phyloP scores from a whole-genome alignment of 2,113 vertebrate genomes.

The Solea senegalensis region DNA sequence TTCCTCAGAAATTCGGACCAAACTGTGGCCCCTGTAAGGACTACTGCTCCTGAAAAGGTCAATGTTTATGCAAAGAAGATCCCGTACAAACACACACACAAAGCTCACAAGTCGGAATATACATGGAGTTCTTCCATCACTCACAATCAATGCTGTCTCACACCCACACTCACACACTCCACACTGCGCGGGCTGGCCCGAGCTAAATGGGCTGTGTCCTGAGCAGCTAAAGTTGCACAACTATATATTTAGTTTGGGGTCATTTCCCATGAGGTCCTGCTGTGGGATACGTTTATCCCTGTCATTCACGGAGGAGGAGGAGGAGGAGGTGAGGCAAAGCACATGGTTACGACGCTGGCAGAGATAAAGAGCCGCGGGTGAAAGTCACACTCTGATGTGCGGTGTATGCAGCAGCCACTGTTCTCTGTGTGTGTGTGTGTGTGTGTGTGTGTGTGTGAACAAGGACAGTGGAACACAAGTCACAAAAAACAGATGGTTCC shows the following conservation, averaged over 20 bases:
- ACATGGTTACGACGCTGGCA: slow-evolving; percentile 36
- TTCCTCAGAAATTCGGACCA: no score
- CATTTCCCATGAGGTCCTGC: slow-evolving; percentile 64
- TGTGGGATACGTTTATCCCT: slow-evolving; percentile 50
- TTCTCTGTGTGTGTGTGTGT: background rate
- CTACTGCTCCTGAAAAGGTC: no score
- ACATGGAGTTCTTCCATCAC: slow-evolving; percentile 14
- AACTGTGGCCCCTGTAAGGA: no score
- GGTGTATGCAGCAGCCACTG: background rate
- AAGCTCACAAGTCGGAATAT: slow-evolving; percentile 13
- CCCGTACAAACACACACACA: background rate
- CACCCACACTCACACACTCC: slow-evolving; percentile 47
- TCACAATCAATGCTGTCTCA: slow-evolving; percentile 28
- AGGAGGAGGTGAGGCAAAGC: slow-evolving; percentile 44
- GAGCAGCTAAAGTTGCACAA: slow-evolving; percentile 56
- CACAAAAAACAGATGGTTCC: background rate
- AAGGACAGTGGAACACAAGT: background rate
- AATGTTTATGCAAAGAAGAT: no score
- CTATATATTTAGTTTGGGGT: slow-evolving; percentile 76
- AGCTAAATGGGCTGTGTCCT: slow-evolving; percentile 51
- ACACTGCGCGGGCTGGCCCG: slow-evolving; percentile 26
- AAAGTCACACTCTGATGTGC: slow-evolving; percentile 9
- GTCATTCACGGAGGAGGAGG: slow-evolving; percentile 1
- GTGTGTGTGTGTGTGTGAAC: background rate
- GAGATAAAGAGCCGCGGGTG: slow-evolving; percentile 20